Percentiles rank a stretch among this genome's conserved stretches.
Evolutionary conservation across 2,797 vertebrate genomes (phyloP).

Genomic region (Pangasius sanitwongsei): DNA sequence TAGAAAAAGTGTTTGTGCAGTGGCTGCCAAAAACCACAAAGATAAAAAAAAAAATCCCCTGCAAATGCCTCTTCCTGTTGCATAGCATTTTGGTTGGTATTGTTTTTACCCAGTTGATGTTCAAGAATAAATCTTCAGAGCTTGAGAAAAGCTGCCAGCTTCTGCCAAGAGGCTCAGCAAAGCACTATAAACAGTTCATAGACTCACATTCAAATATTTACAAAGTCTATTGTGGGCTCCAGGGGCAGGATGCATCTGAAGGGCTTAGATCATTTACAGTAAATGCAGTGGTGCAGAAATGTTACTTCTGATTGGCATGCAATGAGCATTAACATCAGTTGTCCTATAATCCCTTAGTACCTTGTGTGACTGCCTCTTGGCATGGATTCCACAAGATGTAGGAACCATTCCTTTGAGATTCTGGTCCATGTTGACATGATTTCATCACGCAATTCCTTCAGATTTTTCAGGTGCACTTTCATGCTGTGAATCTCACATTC

Average conservation of each 20-base stretch:
- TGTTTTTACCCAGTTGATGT: slow-evolving; percentile 46
- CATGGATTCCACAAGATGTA: neutral
- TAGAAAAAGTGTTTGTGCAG: neutral
- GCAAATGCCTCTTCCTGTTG: neutral
- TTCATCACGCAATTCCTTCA: neutral
- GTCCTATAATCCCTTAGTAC: neutral
- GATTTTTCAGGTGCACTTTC: neutral
- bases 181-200: slow-evolving; percentile 64
- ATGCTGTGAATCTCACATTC: neutral
- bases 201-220: slow-evolving; percentile 68
- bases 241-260: slow-evolving; percentile 61
- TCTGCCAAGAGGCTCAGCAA: slow-evolving; percentile 24
- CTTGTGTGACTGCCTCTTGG: neutral
- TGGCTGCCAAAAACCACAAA: neutral
- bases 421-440: neutral
- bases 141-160: slow-evolving; percentile 37
- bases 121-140: slow-evolving; percentile 32
- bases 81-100: slow-evolving; percentile 36
- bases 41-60: slow-evolving; percentile 1
- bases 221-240: slow-evolving; percentile 58
- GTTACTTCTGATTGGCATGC: slow-evolving; percentile 60
- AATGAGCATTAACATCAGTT: neutral
- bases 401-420: neutral
- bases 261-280: slow-evolving; percentile 59
- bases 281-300: slow-evolving; percentile 56